A percentile compares a stretch with the other conserved stretches of the same genome.
phyloP scores from a whole-genome alignment of 2,888 invertebrate genomes.

The Hypselothyrea guttata region DNA sequence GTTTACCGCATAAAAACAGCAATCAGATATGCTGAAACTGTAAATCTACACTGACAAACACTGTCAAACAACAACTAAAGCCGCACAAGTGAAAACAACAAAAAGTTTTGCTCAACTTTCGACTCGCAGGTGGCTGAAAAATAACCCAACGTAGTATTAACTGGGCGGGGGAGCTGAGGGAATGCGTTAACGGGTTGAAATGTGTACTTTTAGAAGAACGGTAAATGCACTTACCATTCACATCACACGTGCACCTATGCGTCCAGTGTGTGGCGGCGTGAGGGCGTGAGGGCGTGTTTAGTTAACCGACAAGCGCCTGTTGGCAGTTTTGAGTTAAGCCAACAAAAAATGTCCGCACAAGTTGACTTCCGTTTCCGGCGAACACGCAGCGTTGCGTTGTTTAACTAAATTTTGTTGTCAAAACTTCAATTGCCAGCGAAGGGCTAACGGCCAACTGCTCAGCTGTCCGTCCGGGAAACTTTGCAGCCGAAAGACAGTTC shows the following conservation, averaged over 20 bases:
- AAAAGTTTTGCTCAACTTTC: conserved; percentile 9
- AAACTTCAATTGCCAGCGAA: conserved; percentile 55
- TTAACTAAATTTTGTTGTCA: conserved; percentile 67
- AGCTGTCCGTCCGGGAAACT: conserved; percentile 41
- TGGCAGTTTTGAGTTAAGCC: conserved; percentile 21
- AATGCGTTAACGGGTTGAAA: conserved; percentile 26
- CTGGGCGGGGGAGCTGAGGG: conserved; percentile 11
- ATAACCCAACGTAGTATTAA: no score
- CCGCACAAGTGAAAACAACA: conserved; percentile 3
- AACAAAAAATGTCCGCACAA: conserved; percentile 35
- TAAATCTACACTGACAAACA: conserved; percentile 14
- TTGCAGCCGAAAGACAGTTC: background rate
- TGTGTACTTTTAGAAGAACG: conserved; percentile 10
- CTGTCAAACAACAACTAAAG: conserved; percentile 16
- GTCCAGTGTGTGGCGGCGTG: background rate
- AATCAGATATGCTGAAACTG: conserved; percentile 1
- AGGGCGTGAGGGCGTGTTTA: conserved; percentile 23
- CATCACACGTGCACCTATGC: conserved; percentile 60
- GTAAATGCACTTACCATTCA: conserved; percentile 69
- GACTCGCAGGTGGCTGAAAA: conserved; percentile 8
- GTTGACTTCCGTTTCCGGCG: conserved; percentile 40
- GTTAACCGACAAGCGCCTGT: conserved; percentile 44
- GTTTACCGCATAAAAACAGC: background rate
- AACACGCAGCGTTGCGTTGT: conserved; percentile 39
- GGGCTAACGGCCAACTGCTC: conserved; percentile 32